Percentiles rank a stretch among this genome's conserved stretches.
Evolutionary conservation across 1,140 invertebrate genomes (phyloP).

Genomic region (Tetramorium alpestre): DNA sequence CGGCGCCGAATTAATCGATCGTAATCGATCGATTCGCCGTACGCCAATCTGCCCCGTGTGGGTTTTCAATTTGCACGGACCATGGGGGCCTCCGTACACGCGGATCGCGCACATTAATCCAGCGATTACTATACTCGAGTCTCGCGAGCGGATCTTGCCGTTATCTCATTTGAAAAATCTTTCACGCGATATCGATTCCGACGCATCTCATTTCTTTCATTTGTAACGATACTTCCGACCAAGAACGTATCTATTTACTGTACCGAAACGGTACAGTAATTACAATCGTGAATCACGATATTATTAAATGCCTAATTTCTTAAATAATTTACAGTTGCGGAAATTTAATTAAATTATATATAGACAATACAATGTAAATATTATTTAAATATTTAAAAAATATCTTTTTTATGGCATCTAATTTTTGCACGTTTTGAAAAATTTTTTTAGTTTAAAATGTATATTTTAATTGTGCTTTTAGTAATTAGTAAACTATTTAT

Average conservation of each 20-base stretch:
- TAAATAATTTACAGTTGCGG: not conserved
- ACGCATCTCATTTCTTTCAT: not conserved
- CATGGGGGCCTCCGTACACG: slow-evolving; percentile 56
- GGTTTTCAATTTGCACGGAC: slow-evolving; percentile 70
- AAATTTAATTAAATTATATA: not conserved
- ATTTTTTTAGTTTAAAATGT: too few species aligned
- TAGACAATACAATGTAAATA: not conserved
- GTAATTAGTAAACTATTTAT: not conserved
- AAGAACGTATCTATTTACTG: not conserved
- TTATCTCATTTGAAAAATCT: slow-evolving; percentile 42
- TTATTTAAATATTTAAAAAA: not conserved
- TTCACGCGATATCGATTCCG: slow-evolving; percentile 31
- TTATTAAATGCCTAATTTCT: not conserved
- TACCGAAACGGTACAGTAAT: not conserved
- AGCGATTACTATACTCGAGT: slow-evolving; percentile 46
- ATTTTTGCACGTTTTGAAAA: not conserved
- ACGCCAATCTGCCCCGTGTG: slow-evolving; percentile 50
- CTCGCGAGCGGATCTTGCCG: not conserved
- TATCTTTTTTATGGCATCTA: not conserved
- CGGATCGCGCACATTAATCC: slow-evolving; percentile 54
- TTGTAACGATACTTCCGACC: not conserved
- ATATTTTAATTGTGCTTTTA: not conserved
- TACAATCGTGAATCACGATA: not conserved
- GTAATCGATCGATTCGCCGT: slow-evolving; percentile 63
- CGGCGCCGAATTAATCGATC: slow-evolving; percentile 69